Percentiles rank a stretch among this genome's conserved stretches.
Evolutionary conservation across 2,888 invertebrate species (phyloP).

Genomic region (Zygogramma bicolorata): DNA sequence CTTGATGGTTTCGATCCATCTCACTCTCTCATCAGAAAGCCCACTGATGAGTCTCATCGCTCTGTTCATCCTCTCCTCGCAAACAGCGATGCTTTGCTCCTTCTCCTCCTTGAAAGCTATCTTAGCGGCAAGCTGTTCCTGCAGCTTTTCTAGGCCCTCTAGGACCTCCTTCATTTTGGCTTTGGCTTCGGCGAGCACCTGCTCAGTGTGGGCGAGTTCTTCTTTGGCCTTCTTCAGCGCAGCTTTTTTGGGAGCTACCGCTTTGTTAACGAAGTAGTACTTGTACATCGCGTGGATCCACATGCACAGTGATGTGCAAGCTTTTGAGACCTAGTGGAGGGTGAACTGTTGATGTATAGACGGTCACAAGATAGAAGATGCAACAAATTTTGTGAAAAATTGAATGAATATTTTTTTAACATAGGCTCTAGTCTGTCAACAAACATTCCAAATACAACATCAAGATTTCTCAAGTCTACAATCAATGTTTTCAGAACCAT

Average conservation of each 20-base stretch:
- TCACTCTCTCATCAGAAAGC: constrained; percentile 53
- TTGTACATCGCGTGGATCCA: constrained; percentile 95
- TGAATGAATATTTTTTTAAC: no score
- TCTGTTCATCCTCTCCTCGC: constrained; percentile 81
- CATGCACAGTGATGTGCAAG: constrained; percentile 85
- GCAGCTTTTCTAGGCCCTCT: constrained; percentile 82
- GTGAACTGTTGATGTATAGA: no score
- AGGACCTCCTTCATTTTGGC: constrained; percentile 82
- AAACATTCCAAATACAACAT: no score
- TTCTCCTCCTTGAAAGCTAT: constrained; percentile 78
- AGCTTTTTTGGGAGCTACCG: constrained; percentile 89
- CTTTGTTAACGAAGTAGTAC: constrained; percentile 88
- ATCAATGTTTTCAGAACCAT: no score
- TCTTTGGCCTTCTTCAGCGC: constrained; percentile 80
- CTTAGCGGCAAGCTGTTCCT: constrained; percentile 78
- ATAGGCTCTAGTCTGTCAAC: no score
- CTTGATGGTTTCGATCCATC: constrained; percentile 80
- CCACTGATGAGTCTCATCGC: constrained; percentile 74
- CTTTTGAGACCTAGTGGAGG: constrained; percentile 77
- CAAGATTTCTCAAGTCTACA: no score
- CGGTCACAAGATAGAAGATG: no score
- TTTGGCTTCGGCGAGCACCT: constrained; percentile 77
- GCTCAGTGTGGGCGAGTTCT: constrained; percentile 77
- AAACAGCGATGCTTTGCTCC: constrained; percentile 81
- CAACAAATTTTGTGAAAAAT: no score